Evolutionary conservation across 1,140 invertebrate genomes (phyloP).

Genomic region (Sogatella furcifera): DNA sequence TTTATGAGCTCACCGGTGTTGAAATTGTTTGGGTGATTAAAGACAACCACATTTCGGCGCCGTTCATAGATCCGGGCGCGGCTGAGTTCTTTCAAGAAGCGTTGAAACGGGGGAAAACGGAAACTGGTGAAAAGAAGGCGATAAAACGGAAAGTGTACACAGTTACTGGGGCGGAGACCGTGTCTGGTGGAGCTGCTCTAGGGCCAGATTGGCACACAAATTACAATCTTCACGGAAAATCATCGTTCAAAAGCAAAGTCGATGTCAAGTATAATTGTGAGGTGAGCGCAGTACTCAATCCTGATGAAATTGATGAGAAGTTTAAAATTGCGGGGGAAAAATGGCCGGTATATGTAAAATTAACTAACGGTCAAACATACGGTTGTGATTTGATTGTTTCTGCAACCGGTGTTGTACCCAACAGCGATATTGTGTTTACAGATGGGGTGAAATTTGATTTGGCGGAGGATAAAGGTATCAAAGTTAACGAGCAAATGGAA

Average conservation of each 20-base stretch:
- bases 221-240: constrained; percentile 48
- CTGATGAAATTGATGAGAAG: constrained; percentile 28
- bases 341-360: constrained; percentile 60
- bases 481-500: constrained; percentile 77
- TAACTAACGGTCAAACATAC: constrained; percentile 63
- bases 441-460: constrained; percentile 38
- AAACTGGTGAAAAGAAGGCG: constrained; percentile 14
- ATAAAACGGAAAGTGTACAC: constrained; percentile 49
- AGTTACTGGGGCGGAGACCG: constrained; percentile 26
- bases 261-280: constrained; percentile 58
- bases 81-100: constrained; percentile 76
- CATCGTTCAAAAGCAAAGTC: constrained; percentile 29
- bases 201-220: constrained; percentile 89
- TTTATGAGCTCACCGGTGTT: constrained; percentile 73
- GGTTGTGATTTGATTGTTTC: constrained; percentile 89
- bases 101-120: constrained; percentile 28
- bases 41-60: constrained; percentile 82
- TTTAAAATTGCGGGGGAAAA: constrained; percentile 30
- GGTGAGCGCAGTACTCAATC: constrained; percentile 36
- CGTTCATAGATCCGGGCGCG: constrained; percentile 92
- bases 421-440: constrained; percentile 44
- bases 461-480: constrained; percentile 60
- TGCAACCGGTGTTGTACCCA: constrained; percentile 84
- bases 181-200: constrained; percentile 64
- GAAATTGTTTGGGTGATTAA: constrained; percentile 90